These are phyloP conservation scores for Pyrocephalus nanus DNA, from an alignment of 2,797 vertebrate species.

Conservation along the genomic window DNA sequence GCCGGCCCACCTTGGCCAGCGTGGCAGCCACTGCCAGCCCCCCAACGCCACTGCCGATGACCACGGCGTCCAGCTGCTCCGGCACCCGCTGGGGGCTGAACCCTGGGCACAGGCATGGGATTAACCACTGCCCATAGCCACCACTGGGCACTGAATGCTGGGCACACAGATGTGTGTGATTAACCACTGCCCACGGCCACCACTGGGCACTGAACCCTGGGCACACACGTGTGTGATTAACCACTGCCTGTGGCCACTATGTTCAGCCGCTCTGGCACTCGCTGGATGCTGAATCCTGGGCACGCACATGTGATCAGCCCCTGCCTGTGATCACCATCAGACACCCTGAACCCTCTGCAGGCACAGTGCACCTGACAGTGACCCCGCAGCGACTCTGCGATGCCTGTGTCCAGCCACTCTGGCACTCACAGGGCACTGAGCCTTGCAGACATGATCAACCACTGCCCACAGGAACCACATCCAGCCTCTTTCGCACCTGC, in stretches of 20 bases:
- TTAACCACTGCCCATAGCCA: neutral
- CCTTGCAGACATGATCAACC: no score
- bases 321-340: neutral
- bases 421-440: no score
- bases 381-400: no score
- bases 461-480: no score
- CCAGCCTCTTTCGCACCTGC: no score
- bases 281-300: neutral
- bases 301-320: neutral
- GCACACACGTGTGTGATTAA: neutral
- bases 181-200: neutral
- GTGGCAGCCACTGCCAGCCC: constrained; percentile 83
- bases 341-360: neutral
- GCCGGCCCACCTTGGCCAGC: constrained; percentile 86
- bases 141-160: neutral
- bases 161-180: neutral
- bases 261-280: neutral
- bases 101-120: neutral
- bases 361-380: no score
- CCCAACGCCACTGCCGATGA: constrained; percentile 90
- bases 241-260: neutral
- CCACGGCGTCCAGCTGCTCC: constrained; percentile 82
- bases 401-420: no score
- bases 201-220: neutral
- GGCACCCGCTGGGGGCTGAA: constrained; percentile 84